These are phyloP conservation scores for Lepisosteus osseus DNA, from an alignment of 2,113 vertebrate species.

Conservation along the genomic window DNA sequence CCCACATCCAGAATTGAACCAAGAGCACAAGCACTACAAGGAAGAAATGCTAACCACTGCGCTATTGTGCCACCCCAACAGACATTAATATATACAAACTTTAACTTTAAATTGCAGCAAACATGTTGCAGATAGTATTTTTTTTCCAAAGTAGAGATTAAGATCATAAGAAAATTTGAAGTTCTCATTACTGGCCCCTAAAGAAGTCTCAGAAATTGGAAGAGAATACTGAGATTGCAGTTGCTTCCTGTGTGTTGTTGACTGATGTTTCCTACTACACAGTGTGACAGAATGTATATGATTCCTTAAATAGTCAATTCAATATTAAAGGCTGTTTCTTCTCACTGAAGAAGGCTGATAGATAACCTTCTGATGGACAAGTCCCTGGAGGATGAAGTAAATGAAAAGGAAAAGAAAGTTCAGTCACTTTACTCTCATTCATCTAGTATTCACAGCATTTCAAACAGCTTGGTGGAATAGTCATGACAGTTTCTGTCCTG, in stretches of 20 bases:
- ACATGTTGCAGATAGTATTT: neutral
- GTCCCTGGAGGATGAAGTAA: neutral
- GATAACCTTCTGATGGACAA: neutral
- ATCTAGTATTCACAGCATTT: neutral
- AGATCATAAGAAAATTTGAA: too few species aligned
- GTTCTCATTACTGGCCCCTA: neutral
- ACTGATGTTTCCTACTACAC: slow-evolving; percentile 4
- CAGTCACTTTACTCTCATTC: neutral
- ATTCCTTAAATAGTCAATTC: slow-evolving; percentile 12
- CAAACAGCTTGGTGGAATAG: neutral
- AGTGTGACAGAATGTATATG: neutral
- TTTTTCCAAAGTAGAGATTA: neutral
- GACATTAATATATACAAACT: too few species aligned
- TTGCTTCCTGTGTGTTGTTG: neutral
- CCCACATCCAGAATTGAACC: too few species aligned
- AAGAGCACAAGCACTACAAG: too few species aligned
- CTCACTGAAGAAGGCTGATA: neutral
- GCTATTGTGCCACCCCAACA: too few species aligned
- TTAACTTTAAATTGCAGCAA: too few species aligned
- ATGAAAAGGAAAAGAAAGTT: neutral
- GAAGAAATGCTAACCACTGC: too few species aligned
- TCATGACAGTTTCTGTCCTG: too few species aligned
- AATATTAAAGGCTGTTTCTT: slow-evolving; percentile 11
- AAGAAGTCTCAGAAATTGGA: neutral
- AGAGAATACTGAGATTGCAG: neutral